Evolutionary conservation across 2,888 invertebrate species (phyloP), one percentile per base, ranked within the genome.

Genomic region (Rosalia funebris): DNA sequence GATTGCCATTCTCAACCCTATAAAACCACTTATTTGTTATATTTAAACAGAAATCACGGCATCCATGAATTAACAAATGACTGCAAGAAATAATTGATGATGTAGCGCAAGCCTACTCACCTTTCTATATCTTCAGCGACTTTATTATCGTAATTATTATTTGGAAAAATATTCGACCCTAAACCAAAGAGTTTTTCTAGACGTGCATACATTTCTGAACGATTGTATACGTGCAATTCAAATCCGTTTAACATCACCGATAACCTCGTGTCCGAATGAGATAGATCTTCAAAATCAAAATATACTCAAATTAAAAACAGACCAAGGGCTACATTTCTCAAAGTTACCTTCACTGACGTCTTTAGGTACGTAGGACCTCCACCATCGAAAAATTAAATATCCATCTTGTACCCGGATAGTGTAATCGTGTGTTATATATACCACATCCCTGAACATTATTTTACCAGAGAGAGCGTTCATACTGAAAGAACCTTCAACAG

Each of bases 311-410:
- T n/a, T n/a, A n/a, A 4, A 42, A 9, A 10, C 31, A 5, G 32
- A 15, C 12, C 16, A 55, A 68, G 12, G 7, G 2, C 46, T 9
- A 73, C 9, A 9, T 3, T 9, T 5, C 9, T 25, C 9, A 5
- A 25, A 25, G 3, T 3, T 80, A 95, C 96, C 96, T 89, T 96
- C 96, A 52, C 93, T 93, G 32, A 95, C 92, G 85, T 96, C 95
- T 82, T 95, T 96, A 46, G 95, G 95, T 48, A 96, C 91, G 80
- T 96, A 96, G 31, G 95, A 92, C 66, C 95, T 86, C 98, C 98
- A 99, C 95, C 97, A 99, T 47, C 97, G 87, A 83, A 99, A 98
- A 82, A 98, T 95, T 65, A 97, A 86, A 87, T 96, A 97, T 1
- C 98, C 98, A 84, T 98, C 98, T 81, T 97, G 97, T 66, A 97